Evolutionary conservation across 35 echinoderm and acorn worm species (phyloP).

Genomic region (Strongylocentrotus purpuratus): DNA sequence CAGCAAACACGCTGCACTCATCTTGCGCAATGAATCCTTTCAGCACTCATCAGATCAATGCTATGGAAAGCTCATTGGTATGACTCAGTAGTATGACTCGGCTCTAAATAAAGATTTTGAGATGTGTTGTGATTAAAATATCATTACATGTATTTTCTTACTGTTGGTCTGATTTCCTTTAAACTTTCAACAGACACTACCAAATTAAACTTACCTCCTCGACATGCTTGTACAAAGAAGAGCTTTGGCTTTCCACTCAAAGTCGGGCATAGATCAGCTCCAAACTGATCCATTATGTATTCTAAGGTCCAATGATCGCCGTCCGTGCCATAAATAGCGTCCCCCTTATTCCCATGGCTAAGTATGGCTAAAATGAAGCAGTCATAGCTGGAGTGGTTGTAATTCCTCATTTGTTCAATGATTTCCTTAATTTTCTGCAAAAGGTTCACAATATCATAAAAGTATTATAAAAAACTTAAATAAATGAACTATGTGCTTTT

Average conservation of each 20-base stretch:
- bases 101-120: too few species aligned
- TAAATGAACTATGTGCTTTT: too few species aligned
- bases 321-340: slow-evolving; percentile 79
- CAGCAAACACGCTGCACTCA: too few species aligned
- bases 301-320: slow-evolving; percentile 71
- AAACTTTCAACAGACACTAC: too few species aligned
- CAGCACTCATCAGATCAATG: too few species aligned
- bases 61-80: too few species aligned
- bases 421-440: slow-evolving; percentile 68
- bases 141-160: too few species aligned
- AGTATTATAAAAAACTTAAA: neutral
- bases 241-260: slow-evolving; percentile 89
- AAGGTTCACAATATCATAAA: too few species aligned
- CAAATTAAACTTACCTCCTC: slow-evolving; percentile 79
- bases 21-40: too few species aligned
- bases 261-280: slow-evolving; percentile 57
- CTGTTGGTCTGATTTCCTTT: too few species aligned
- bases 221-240: slow-evolving; percentile 91
- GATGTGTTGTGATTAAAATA: too few species aligned
- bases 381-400: slow-evolving; percentile 81
- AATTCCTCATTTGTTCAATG: slow-evolving; percentile 45
- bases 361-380: slow-evolving; percentile 81
- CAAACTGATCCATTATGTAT: slow-evolving; percentile 68
- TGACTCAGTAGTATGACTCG: too few species aligned
- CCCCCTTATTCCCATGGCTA: slow-evolving; percentile 81